Evolutionary conservation across 2,888 invertebrate genomes (phyloP), one percentile per base, ranked within the genome.

Genomic region (Rhimphoctona megacephalus): DNA sequence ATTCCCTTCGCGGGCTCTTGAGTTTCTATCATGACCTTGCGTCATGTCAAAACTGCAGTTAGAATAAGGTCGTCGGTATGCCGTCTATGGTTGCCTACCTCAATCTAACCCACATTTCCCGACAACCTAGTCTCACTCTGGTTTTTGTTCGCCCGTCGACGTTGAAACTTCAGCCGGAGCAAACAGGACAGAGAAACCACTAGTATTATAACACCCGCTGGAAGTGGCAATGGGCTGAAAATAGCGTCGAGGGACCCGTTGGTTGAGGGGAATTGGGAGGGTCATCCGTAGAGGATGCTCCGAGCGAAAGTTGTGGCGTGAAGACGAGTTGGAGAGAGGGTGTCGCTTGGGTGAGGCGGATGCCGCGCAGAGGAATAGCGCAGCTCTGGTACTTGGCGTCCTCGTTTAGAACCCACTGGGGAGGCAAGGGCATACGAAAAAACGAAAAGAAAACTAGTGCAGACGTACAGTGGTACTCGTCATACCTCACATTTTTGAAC

Each of bases 221-320:
- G 52, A 73, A 85, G 89, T 84, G 88, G 84, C 82, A 89, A 88
- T 79, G 83, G 88, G 81, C 81, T 84, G 89, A 89, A 90, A 89
- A 87, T 90, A 91, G 84, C 78, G 78, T 72, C 61, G 70, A 14
- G 82, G 76, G 86, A 86, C 54, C 8, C 36, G 33, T 61, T 49
- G 25, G 25, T 66, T 36, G 22, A 52, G 73, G 46, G 66, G 66
- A 67, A 52, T 52, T 67, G 54, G 54, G 70, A 80, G 70, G 61
- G 74, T 73, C 69, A 70, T 80, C 61, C 79, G 82, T 74, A 74
- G 73, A 64, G 36, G 76, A 30, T 46, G 54, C 43, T 80, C 70
- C 30, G 30, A 69, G 49, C 46, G 49, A 61, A 49, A 69, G 43
- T 39, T 78, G 74, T 30, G 72, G 74, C 30, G 76, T 67, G 61